A percentile compares a stretch with the other conserved stretches of the same genome.
Conservation (phyloP, 2,888 invertebrate genomes). For the Lumbricus terrestris region DNA sequence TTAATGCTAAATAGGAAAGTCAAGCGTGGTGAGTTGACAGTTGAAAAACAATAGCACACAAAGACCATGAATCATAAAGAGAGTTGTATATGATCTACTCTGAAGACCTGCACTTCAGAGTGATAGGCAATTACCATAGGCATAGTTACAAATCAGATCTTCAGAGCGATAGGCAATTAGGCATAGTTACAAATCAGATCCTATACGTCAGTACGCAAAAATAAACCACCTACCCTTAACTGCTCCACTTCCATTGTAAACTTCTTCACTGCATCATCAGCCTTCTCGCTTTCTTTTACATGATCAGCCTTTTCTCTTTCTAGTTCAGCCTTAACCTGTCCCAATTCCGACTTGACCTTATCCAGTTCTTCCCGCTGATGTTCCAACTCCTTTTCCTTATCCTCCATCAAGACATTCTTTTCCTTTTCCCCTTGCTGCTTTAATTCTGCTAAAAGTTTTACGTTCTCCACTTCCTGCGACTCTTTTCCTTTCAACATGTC, state of each 20-base stretch:
- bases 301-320: not conserved
- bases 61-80: not conserved
- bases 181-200: not conserved
- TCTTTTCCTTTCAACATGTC: slow-evolving; percentile 29
- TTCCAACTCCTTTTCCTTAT: not conserved
- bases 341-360: slow-evolving; percentile 7
- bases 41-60: not conserved
- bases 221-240: slow-evolving; percentile 8
- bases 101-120: not conserved
- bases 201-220: not conserved
- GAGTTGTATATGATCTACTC: not conserved
- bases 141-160: no score
- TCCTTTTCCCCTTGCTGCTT: not conserved
- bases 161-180: no score
- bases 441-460: not conserved
- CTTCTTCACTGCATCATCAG: not conserved
- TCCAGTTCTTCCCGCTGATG: not conserved
- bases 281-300: not conserved
- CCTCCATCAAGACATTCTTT: not conserved
- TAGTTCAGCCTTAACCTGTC: not conserved
- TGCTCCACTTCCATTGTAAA: not conserved
- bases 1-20: not conserved
- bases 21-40: not conserved
- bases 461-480: not conserved
- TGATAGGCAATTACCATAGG: no score